A percentile compares a stretch with the other conserved stretches of the same genome.
These are phyloP conservation scores for Caenorhabditis drosophilae DNA, from an alignment of 2,888 invertebrate genomes.

Conservation along the genomic window DNA sequence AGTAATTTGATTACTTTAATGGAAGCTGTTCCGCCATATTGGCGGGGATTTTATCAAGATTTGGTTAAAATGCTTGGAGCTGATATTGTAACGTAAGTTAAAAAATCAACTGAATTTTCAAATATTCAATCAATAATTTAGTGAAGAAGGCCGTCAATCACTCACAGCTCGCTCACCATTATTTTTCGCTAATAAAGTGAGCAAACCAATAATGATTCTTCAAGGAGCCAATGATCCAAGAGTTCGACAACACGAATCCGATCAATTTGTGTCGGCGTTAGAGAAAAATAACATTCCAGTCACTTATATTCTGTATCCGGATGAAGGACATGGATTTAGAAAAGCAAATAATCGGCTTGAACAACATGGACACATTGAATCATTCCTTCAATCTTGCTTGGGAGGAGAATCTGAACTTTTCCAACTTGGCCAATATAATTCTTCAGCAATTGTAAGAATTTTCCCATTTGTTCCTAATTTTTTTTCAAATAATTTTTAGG, in stretches of 20 bases:
- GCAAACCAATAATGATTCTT: slow-evolving; percentile 65
- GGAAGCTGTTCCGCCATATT: slow-evolving; percentile 68
- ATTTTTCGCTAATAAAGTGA: slow-evolving; percentile 64
- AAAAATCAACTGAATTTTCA: background rate
- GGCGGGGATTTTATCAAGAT: slow-evolving; percentile 67
- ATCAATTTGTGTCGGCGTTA: slow-evolving; percentile 65
- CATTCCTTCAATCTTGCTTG: slow-evolving; percentile 62
- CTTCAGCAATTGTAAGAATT: slow-evolving; percentile 62
- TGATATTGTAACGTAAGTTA: slow-evolving; percentile 46
- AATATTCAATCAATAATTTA: too few relatives aligned
- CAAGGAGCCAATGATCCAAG: slow-evolving; percentile 68
- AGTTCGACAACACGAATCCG: slow-evolving; percentile 66
- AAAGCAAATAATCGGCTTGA: slow-evolving; percentile 55
- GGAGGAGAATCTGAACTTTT: slow-evolving; percentile 63
- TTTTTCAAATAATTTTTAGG: slow-evolving; percentile 12
- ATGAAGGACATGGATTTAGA: slow-evolving; percentile 66
- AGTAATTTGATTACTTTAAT: slow-evolving; percentile 65
- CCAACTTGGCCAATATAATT: slow-evolving; percentile 63
- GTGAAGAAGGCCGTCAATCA: slow-evolving; percentile 57
- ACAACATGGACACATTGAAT: slow-evolving; percentile 66
- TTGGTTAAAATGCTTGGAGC: slow-evolving; percentile 61
- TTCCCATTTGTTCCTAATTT: background rate
- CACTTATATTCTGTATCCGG: slow-evolving; percentile 65
- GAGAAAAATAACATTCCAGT: slow-evolving; percentile 66
- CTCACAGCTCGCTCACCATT: slow-evolving; percentile 64